These are phyloP conservation scores for Sphyrna mokarran DNA, from an alignment of 2,113 vertebrate species.

Conservation along the genomic window DNA sequence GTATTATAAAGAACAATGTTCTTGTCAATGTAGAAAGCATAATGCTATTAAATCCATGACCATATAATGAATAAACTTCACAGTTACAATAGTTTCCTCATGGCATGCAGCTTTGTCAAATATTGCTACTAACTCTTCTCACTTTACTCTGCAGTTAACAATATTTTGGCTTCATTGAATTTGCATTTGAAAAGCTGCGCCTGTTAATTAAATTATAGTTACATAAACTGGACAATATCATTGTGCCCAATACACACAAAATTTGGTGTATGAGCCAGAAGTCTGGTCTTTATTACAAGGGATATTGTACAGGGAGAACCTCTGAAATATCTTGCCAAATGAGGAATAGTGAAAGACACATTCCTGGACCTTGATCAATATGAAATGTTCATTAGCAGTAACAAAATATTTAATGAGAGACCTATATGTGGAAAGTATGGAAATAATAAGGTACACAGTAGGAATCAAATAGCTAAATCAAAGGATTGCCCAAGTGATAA, in stretches of 20 bases:
- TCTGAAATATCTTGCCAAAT: background rate
- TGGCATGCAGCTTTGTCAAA: background rate
- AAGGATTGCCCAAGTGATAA: background rate
- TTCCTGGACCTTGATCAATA: background rate
- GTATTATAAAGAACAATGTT: background rate
- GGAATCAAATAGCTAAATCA: background rate
- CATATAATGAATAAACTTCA: background rate
- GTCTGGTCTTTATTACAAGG: background rate
- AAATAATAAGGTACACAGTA: background rate
- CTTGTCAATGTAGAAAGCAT: background rate
- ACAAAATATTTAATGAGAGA: background rate
- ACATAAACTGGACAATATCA: background rate
- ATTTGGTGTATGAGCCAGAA: background rate
- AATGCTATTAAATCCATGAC: background rate
- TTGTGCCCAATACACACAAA: background rate
- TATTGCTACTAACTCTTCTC: background rate
- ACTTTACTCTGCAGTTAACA: background rate
- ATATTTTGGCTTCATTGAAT: background rate
- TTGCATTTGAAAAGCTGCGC: background rate
- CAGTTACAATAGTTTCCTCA: too few relatives aligned
- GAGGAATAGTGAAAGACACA: background rate
- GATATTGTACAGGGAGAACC: background rate
- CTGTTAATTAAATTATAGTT: background rate
- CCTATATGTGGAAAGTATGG: background rate
- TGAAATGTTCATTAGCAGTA: background rate